Evolutionary conservation across 2,113 vertebrate genomes (phyloP), one percentile per base, ranked within the genome.

Genomic region (Ceuthmochares aereus): DNA sequence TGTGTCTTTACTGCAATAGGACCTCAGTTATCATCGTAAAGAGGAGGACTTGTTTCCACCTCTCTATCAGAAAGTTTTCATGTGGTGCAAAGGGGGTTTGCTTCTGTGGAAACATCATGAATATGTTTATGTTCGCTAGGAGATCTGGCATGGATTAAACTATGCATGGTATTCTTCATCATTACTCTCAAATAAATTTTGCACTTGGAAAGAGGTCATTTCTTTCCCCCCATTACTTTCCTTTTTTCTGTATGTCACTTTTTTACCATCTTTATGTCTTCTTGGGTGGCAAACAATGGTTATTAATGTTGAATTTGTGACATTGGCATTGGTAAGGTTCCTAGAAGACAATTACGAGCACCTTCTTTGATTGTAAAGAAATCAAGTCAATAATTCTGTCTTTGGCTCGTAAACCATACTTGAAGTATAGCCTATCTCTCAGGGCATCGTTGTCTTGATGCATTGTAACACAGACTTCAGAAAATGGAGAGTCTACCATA

Each of bases 331-430:
- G 78, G 40, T 68, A 84, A 87, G 69, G 84, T 94, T 92, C 77
- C 58, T 95, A 82, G 87, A 87, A 91, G 56, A 82, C 30, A 78
- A 72, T 69, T 73, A 36, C 4, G 14, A 62, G 72, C 84, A 96
- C 89, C 84, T 94, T 74, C 83, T 95, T 94, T 95, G 93, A 94
- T 89, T n/a, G 81, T 78, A 49, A 59, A 89, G 87, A 94, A 89
- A 81, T 54, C 36, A 75, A 92, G 84, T 70, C 84, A 94, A 36
- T 94, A 89, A 94, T 87, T 89, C 94, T 93, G 80, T 95, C 91
- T 82, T 84, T 93, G 91, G 89, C 70, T 95, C 93, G 66, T 94
- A 95, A 95, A 95, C 30, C 36, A 25, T n/a, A n/a, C 74, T 95
- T 93, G 84, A 96, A 91, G 77, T 43, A 89, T 49, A 58, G 66